Conservation (phyloP, 2,888 invertebrate species). For the Leucoma salicis region DNA sequence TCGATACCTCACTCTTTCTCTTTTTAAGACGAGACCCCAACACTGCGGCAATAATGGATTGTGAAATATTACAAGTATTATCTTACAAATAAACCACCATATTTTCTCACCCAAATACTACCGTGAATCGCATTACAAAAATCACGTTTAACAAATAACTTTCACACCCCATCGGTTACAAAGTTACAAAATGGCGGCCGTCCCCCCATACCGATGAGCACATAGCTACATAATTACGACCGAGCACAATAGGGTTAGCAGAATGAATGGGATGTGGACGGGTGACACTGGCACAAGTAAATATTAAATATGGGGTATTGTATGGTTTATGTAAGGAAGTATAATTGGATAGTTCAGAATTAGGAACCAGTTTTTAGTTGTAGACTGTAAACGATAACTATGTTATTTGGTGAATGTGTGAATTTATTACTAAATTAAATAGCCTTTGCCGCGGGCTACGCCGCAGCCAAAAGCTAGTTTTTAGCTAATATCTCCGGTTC, state of each 20-base stretch:
- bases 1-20: too few species aligned
- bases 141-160: constrained; percentile 51
- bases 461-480: too few species aligned
- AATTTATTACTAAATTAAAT: too few species aligned
- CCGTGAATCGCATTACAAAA: constrained; percentile 52
- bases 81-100: not conserved
- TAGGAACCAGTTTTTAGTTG: too few species aligned
- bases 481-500: too few species aligned
- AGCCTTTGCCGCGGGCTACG: too few species aligned
- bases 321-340: constrained; percentile 5
- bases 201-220: constrained; percentile 25
- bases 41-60: too few species aligned
- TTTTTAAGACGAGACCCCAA: too few species aligned
- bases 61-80: too few species aligned
- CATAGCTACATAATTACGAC: constrained; percentile 56
- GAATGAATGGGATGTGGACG: constrained; percentile 38
- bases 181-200: constrained; percentile 37
- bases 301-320: constrained; percentile 20
- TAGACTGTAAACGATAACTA: too few species aligned
- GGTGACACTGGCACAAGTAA: constrained; percentile 18
- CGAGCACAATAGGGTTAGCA: constrained; percentile 43
- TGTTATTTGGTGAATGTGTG: too few species aligned
- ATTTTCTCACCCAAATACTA: constrained; percentile 15
- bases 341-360: not conserved
- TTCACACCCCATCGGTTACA: constrained; percentile 48